Base-by-base conservation (phyloP, 2,797 vertebrate genomes). In the Otolemur crassicaudatus region DNA sequence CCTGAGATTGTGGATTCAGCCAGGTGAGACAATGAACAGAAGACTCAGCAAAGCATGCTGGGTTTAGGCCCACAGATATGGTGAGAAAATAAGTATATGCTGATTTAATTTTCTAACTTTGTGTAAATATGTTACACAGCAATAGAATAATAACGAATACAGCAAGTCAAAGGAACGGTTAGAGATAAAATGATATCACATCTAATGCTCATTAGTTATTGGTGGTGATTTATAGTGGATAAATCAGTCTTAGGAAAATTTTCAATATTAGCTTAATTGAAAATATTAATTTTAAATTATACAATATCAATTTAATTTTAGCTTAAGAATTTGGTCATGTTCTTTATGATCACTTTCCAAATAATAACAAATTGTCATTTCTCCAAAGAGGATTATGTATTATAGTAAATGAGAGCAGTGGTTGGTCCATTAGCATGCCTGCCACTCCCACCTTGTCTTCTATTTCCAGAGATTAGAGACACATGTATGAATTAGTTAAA, bases 231-330 rank as follows among this genome's bases (percentile, higher is more conserved):
- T 69, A 58, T 4, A 79, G 60, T 67, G 22, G 9, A 61, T 53
- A 88, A 49, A 46, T 17, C 73, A 3, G 16, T 84, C 37, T 31
- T 73, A n/a, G 37, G 13, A 22, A 85, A 87, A 70, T 49, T 73
- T 10, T 93, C 27, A 73, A 4, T 46, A 75, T 56, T 10, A 93
- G 49, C 1, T 58, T 83, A 40, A 81, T 2, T 80, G 7, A 17
- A 91, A 56, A 76, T 60, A 4, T 61, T 67, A 83, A 49, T 56
- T 92, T 72, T 31, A 95, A 93, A 87, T 60, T 76, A 1, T 40
- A 75, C 17, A 13, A 43, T 72, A 31, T 16, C 16, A 49, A 61
- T 67, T 56, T 75, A 63, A 94, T 53, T 76, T 92, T 60, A 72
- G 23, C 90, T 94, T 70, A 37, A 69, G 80, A 56, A 22, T 25